Evolutionary conservation across 2,797 vertebrate genomes (phyloP), one percentile per base, ranked within the genome.

Genomic region (Pantherophis vulpinus): DNA sequence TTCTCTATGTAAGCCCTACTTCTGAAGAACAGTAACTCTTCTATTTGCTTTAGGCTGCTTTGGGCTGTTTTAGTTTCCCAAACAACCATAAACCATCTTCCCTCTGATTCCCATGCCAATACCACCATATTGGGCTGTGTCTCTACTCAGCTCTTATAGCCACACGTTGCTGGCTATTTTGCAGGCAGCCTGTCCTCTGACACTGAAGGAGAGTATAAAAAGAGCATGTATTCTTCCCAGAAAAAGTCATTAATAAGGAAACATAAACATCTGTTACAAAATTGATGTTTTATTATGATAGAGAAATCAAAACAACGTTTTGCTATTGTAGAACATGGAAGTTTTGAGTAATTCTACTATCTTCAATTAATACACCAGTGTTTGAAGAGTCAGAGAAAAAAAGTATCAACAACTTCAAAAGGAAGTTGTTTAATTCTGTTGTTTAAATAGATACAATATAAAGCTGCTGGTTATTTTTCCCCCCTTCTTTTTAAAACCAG

Each of bases 401-500:
- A 29, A 32, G 4, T 0, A 0, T 14, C 87, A 32, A 89, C n/a
- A 90, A 54, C 11, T 59, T 11, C 91, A 5, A 86, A 87, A 93
- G 20, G 23, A 55, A 1, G 25, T 92, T 93, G 92, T 94, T 13
- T 0, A 93, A 54, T 25, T 59, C 6, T 59, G 5, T n/a, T 79
- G 42, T 88, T 70, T 42, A 83, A 83, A 60, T 25, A 61, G 29
- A 54, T 32, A 32, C 7, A 47, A 20, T 83, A 83, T 25, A 7
- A n/a, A 59, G 61, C 23, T 87, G 29, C 25, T 93, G 61, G 12
- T 6, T 7, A 87, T 0, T 32, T 55, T 42, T 54, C 88, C 93
- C 29, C 93, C 29, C 27, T n/a, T 89, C 93, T 95, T 95, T 91
- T 93, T 95, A 0, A 94, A 94, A 27, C 11, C 42, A 27, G 1